A percentile compares a stretch with the other conserved stretches of the same genome.
Conservation (phyloP, 2,113 vertebrate species). For the Hemichromis elongatus region DNA sequence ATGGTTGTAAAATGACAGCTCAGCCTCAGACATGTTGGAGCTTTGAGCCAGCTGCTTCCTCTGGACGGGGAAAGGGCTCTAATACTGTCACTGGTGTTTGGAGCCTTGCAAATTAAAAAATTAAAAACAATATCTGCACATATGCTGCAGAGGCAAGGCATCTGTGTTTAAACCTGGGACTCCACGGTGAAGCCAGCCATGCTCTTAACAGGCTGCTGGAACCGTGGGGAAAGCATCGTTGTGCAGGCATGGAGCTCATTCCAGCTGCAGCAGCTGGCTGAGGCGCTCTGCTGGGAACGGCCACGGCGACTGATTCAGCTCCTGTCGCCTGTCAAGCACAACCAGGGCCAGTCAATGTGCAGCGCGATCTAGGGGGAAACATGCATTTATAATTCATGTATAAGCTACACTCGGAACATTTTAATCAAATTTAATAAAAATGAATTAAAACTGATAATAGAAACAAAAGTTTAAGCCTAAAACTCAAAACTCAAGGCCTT, state of each 20-base stretch:
- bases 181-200: not conserved
- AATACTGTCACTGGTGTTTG: not conserved
- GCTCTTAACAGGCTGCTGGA: not conserved
- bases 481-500: not conserved
- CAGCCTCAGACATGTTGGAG: conserved; percentile 7
- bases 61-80: conserved; percentile 3
- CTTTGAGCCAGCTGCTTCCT: not conserved
- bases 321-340: not conserved
- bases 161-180: conserved; percentile 30
- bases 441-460: not conserved
- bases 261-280: conserved; percentile 7
- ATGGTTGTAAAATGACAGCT: not conserved
- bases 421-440: not conserved
- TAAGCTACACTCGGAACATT: not conserved
- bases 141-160: not conserved
- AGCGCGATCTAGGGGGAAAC: not conserved
- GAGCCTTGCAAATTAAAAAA: not conserved
- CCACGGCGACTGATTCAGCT: not conserved
- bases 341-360: not conserved
- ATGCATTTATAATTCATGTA: not conserved
- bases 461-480: not conserved
- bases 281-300: not conserved
- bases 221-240: not conserved
- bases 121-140: not conserved
- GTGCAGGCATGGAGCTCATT: not conserved